A percentile compares a stretch with the other conserved stretches of the same genome.
These are phyloP conservation scores for Enteromius anoplus DNA, from an alignment of 2,797 vertebrate species.

Conservation along the genomic window DNA sequence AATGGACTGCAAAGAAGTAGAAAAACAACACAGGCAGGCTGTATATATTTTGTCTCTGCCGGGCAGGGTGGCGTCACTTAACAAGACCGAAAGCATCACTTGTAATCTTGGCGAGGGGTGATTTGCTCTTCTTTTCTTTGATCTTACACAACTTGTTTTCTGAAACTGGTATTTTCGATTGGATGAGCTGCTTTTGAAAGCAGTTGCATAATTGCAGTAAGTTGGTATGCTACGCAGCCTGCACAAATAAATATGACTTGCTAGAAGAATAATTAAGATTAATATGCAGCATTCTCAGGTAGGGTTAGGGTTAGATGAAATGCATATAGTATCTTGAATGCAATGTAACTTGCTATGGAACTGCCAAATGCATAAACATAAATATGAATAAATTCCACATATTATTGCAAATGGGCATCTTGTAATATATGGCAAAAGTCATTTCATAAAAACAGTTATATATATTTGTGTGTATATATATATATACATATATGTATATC, in stretches of 20 bases:
- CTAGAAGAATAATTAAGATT: neutral
- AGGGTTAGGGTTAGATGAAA: neutral
- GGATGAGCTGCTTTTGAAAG: neutral
- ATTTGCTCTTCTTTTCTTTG: slow-evolving; percentile 8
- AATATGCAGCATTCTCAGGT: neutral
- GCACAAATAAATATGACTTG: neutral
- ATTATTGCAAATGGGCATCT: neutral
- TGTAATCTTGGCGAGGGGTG: neutral
- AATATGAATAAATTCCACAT: neutral
- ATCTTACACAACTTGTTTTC: slow-evolving; percentile 7
- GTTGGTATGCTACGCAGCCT: neutral
- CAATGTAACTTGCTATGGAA: neutral
- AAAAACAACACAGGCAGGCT: slow-evolving; percentile 12
- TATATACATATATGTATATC: no score
- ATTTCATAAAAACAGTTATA: neutral
- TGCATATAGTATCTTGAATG: neutral
- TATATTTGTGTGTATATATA: no score
- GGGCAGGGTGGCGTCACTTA: neutral
- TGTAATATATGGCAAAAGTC: neutral
- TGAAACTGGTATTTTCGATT: neutral
- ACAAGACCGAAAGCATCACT: neutral
- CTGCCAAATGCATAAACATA: neutral
- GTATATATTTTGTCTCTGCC: slow-evolving; percentile 17
- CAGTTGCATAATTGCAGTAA: neutral
- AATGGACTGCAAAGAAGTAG: neutral